Evolutionary conservation across 1,140 invertebrate genomes (phyloP).

Genomic region (Cotesia chilonis): DNA sequence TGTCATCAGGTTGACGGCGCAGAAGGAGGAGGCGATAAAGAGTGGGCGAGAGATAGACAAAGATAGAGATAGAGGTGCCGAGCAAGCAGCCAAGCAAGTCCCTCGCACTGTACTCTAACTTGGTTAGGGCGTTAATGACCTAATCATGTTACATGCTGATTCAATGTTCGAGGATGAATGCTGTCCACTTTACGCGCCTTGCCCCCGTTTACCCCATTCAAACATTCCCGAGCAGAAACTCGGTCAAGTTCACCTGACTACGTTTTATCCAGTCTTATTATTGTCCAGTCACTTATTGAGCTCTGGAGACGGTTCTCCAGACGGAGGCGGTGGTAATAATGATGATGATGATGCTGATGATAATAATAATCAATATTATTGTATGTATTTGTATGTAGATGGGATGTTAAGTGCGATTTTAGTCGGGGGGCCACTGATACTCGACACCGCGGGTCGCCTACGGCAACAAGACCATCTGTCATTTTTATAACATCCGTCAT

Average conservation of each 20-base stretch:
- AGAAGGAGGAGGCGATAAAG: conserved; percentile 47
- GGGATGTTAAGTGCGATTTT: conserved; percentile 29
- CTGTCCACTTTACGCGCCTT: conserved; percentile 66
- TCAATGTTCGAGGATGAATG: conserved; percentile 67
- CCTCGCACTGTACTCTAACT: conserved; percentile 65
- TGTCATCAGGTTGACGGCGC: too few relatives aligned
- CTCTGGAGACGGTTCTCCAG: too few relatives aligned
- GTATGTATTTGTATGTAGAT: conserved; percentile 16
- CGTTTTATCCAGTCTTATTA: not conserved
- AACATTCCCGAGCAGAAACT: conserved; percentile 50
- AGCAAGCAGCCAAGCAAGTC: conserved; percentile 50
- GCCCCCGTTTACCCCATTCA: conserved; percentile 58
- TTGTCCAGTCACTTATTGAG: not conserved
- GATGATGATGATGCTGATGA: conserved; percentile 2
- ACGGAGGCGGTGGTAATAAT: not conserved
- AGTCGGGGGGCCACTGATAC: conserved; percentile 8
- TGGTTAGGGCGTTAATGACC: conserved; percentile 65
- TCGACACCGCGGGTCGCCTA: conserved; percentile 23
- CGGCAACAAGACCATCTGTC: conserved; percentile 30
- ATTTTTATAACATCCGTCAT: not conserved
- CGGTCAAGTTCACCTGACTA: conserved; percentile 60
- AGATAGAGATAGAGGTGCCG: conserved; percentile 52
- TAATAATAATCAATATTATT: conserved; percentile 6
- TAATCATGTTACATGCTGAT: conserved; percentile 67
- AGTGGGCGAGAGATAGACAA: conserved; percentile 48